Percentiles rank a stretch among this genome's conserved stretches.
Evolutionary conservation across 2,888 invertebrate species (phyloP).

Genomic region (Philereme transversata): DNA sequence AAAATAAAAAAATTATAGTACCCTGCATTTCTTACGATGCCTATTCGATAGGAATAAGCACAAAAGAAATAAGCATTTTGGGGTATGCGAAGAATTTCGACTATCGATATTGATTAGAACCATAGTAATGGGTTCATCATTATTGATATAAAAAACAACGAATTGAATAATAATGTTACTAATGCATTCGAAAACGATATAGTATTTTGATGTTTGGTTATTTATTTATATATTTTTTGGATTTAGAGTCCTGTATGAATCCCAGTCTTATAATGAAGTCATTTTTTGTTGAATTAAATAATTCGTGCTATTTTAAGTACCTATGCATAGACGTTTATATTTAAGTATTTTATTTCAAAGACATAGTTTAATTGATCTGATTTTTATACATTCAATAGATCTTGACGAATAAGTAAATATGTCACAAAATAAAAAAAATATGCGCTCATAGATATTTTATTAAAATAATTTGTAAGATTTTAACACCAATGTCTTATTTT

Average conservation of each 20-base stretch:
- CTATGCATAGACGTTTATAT: conserved; percentile 40
- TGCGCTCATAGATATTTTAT: conserved; percentile 32
- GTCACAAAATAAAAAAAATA: conserved; percentile 59
- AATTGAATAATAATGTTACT: conserved; percentile 9
- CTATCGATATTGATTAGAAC: conserved; percentile 24
- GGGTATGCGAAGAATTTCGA: conserved; percentile 28
- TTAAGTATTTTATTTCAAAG: conserved; percentile 44
- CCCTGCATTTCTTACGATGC: conserved; percentile 52
- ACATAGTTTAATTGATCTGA: conserved; percentile 64
- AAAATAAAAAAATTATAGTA: conserved; percentile 14
- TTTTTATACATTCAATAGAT: conserved; percentile 54
- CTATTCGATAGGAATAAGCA: conserved; percentile 57
- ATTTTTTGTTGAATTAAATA: conserved; percentile 47
- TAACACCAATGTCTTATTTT: conserved; percentile 72
- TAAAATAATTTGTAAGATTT: conserved; percentile 45
- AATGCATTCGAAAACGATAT: conserved; percentile 16
- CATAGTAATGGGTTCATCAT: conserved; percentile 10
- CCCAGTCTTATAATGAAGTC: conserved; percentile 55
- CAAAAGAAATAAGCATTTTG: conserved; percentile 45
- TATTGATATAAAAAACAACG: conserved; percentile 24
- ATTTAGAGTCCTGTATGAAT: conserved; percentile 34
- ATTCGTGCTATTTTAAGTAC: conserved; percentile 41
- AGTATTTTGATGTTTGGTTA: background rate
- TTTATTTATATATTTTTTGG: conserved; percentile 22
- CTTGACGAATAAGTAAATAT: conserved; percentile 42